Base-by-base conservation (phyloP, 1,140 invertebrate species). In the Paraescarpia echinospica region DNA sequence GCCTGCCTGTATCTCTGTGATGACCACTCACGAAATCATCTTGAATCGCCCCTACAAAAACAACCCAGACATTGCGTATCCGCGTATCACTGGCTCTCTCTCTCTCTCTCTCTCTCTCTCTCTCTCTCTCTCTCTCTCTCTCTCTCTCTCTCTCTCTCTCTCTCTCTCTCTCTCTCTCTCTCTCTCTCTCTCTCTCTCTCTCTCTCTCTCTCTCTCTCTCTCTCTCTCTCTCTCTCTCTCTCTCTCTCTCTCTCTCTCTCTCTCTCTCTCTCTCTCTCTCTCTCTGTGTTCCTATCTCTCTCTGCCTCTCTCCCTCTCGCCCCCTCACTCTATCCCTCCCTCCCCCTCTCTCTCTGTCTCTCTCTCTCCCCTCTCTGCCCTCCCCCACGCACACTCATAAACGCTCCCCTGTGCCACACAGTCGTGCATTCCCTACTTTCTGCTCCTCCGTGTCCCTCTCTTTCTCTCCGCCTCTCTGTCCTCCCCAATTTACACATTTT, bases 271-370 rank as follows among this genome's bases (percentile, higher is more conserved):
- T 92, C 41, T 77, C 90, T 14, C 91, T 92, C 22, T 91, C 94
- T 18, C 59, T 90, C 89, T 92, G 90, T 91, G 90, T 90, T 59
- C 51, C 93, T 33, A 59, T 92, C n/a, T 91, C 96, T 33, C 95
- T 95, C 93, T 94, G 95, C 6, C 92, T 94, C 9, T 94, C 41
- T 95, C 94, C 93, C 95, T 95, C 27, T 95, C 94, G 89, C 93
- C 34, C 90, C 48, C 34, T 92, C 92, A 35, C 92, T 93, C n/a
- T 89, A 94, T 96, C 95, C 95, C 95, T 93, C n/a, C n/a, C n/a
- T n/a, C n/a, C n/a, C n/a, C n/a, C 93, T 88, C 93, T 92, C 90
- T 91, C 88, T 51, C 93, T 92, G 94, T 92, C 94, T n/a, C n/a
- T n/a, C n/a, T n/a, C n/a, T n/a, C n/a, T n/a, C n/a, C n/a, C n/a